A percentile compares a stretch with the other conserved stretches of the same genome.
Conservation (phyloP, 2,797 vertebrate species). For the Arnoldichthys spilopterus region DNA sequence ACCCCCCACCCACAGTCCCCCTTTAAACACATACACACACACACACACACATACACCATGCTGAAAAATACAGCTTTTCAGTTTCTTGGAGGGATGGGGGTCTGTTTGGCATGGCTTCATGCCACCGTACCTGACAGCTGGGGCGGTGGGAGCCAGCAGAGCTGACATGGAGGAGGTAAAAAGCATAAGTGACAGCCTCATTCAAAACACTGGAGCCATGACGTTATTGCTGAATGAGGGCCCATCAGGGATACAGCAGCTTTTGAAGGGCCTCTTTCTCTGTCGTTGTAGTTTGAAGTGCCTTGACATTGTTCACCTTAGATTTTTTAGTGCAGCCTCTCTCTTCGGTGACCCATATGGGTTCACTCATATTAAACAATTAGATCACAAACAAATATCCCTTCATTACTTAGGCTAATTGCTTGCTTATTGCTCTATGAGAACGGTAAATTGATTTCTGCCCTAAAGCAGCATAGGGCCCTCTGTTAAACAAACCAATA, state of each 20-base stretch:
- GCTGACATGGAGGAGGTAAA: slow-evolving; percentile 1
- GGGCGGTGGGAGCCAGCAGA: slow-evolving; percentile 47
- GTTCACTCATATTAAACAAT: slow-evolving; percentile 24
- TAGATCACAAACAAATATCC: slow-evolving; percentile 46
- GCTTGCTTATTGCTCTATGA: slow-evolving; percentile 37
- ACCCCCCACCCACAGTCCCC: slow-evolving; percentile 32
- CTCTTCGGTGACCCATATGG: background rate
- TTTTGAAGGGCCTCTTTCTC: slow-evolving; percentile 6
- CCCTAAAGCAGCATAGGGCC: slow-evolving; percentile 62
- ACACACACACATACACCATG: slow-evolving; percentile 35
- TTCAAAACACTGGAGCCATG: slow-evolving; percentile 28
- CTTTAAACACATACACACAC: slow-evolving; percentile 41
- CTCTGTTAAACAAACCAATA: slow-evolving; percentile 38
- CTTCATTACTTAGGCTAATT: slow-evolving; percentile 46
- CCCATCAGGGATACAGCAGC: slow-evolving; percentile 11
- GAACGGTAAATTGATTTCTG: slow-evolving; percentile 71
- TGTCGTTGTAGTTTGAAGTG: background rate
- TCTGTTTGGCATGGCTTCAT: slow-evolving; percentile 68
- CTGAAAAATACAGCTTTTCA: slow-evolving; percentile 37
- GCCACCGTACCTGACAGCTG: slow-evolving; percentile 64
- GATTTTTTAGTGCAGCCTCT: background rate
- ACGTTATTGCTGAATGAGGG: slow-evolving; percentile 3
- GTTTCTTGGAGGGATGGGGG: slow-evolving; percentile 48
- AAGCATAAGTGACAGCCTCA: slow-evolving; percentile 60
- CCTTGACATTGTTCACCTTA: background rate